phyloP scores from a whole-genome alignment of 2,797 vertebrate species.

The Tympanoctomys barrerae region DNA sequence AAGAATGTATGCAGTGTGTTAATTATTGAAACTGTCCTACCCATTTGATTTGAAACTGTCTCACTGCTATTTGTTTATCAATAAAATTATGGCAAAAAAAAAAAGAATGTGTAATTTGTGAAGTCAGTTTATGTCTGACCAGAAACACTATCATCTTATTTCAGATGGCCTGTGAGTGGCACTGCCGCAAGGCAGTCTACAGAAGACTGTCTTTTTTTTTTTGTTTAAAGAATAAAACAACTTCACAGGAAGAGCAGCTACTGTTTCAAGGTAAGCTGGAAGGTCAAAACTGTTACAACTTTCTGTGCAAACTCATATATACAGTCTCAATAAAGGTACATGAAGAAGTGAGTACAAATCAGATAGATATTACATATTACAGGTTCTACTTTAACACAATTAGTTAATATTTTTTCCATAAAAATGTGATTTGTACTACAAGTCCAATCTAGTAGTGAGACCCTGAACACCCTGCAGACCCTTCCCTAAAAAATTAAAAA shows the following conservation, averaged over 20 bases:
- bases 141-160: not conserved
- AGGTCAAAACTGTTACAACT: not conserved
- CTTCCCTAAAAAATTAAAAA: too few relatives aligned
- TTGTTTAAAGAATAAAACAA: not conserved
- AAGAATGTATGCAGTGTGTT: too few relatives aligned
- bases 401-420: not conserved
- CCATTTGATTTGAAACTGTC: too few relatives aligned
- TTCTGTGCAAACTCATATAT: not conserved
- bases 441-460: too few relatives aligned
- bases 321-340: not conserved
- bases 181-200: not conserved
- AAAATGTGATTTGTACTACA: not conserved
- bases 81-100: too few relatives aligned
- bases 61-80: too few relatives aligned
- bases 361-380: not conserved
- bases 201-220: not conserved
- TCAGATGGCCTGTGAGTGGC: not conserved
- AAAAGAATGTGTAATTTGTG: not conserved
- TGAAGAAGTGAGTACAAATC: not conserved
- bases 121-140: slow-evolving; percentile 12
- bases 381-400: slow-evolving; percentile 12
- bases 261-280: slow-evolving; percentile 25
- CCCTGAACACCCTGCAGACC: too few relatives aligned
- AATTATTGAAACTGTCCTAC: too few relatives aligned
- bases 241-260: not conserved